phyloP scores from a whole-genome alignment of 2,113 vertebrate genomes.

The Scophthalmus maximus region DNA sequence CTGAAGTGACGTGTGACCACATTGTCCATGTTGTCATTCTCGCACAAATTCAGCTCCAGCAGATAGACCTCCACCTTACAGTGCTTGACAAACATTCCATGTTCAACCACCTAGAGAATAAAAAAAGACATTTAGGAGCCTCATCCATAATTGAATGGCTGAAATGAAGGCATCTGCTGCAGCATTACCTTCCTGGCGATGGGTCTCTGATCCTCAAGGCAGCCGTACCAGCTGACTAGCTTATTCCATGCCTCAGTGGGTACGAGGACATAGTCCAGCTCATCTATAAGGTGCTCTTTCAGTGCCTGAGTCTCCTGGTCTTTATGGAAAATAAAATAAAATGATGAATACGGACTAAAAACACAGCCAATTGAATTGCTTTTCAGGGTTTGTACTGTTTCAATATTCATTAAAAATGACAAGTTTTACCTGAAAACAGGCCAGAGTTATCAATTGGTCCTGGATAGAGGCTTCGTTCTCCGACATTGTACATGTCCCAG shows the following conservation, averaged over 20 bases:
- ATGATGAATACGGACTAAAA: background rate
- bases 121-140: background rate
- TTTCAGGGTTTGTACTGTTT: too few relatives aligned
- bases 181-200: constrained; percentile 91
- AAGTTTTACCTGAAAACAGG: constrained; percentile 89
- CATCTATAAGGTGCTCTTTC: constrained; percentile 95
- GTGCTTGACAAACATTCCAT: constrained; percentile 97
- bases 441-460: constrained; percentile 96
- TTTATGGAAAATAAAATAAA: constrained; percentile 60
- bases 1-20: constrained; percentile 93
- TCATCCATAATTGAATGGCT: background rate
- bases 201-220: constrained; percentile 90
- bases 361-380: too few relatives aligned
- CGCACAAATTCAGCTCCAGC: constrained; percentile 93
- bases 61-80: constrained; percentile 99
- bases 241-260: constrained; percentile 94
- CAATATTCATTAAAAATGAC: background rate
- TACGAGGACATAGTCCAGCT: constrained; percentile 95
- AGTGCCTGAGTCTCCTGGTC: constrained; percentile 91
- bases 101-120: constrained; percentile 91
- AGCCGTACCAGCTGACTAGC: constrained; percentile 91
- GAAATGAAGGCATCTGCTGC: background rate
- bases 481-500: constrained; percentile 94
- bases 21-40: constrained; percentile 90
- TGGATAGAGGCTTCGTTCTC: constrained; percentile 89